Conservation (phyloP, 2,797 vertebrate genomes). For the Hozukius guyotensis region DNA sequence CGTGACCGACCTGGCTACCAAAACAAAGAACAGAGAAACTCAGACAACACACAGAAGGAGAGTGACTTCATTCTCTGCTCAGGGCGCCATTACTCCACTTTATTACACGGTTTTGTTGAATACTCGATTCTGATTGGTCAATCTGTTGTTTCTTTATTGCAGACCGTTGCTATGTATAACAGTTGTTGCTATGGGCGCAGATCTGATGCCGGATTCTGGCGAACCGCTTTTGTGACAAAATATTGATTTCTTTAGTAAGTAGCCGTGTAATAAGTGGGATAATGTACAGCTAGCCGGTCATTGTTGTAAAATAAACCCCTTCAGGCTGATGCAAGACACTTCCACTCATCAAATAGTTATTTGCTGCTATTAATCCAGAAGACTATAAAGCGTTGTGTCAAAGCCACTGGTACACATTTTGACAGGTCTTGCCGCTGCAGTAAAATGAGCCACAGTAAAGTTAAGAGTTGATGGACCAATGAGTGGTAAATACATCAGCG, state of each 20-base stretch:
- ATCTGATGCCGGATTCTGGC: too few species aligned
- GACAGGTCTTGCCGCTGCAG: neutral
- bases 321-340: too few species aligned
- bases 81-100: neutral
- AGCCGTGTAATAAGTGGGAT: too few species aligned
- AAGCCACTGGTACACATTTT: neutral
- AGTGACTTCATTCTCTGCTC: neutral
- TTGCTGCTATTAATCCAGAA: neutral
- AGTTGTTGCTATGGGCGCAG: too few species aligned
- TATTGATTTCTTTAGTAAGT: too few species aligned
- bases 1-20: neutral
- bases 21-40: neutral
- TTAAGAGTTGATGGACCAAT: neutral
- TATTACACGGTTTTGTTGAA: too few species aligned
- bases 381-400: neutral
- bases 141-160: too few species aligned
- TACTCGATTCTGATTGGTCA: too few species aligned
- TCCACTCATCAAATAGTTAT: neutral
- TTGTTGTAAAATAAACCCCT: too few species aligned
- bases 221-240: too few species aligned
- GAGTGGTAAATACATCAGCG: neutral
- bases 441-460: neutral
- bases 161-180: too few species aligned
- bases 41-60: neutral
- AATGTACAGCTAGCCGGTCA: too few species aligned